Evolutionary conservation across 2,113 vertebrate genomes (phyloP), one percentile per base, ranked within the genome.

Genomic region (Balaenoptera acutorostrata): DNA sequence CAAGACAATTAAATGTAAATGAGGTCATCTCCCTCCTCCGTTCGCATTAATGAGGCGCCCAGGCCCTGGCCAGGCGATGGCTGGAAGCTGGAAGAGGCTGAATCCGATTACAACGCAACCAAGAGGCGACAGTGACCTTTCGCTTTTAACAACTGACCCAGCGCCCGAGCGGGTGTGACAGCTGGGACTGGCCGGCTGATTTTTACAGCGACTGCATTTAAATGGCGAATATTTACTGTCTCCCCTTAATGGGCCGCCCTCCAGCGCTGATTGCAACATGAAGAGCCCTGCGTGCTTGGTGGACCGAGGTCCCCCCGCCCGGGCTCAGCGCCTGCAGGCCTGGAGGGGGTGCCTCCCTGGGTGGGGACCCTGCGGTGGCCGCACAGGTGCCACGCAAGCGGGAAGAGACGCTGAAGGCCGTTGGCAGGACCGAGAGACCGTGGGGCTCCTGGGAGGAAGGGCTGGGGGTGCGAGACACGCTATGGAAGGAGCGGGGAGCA

Each of bases 41-140:
- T 93, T 94, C 94, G 94, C 97, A 93, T 97, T 98, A 98, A 98
- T 95, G 97, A 98, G 98, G 96, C 93, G 93, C 97, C 98, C 93
- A 68, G 96, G 98, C 98, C 90, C 66, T 59, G 95, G 94, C 89
- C 96, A 23, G 82, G 81, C 81, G 57, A 27, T 78, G 96, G 97
- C 72, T 95, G 87, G 98, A 98, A 98, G 94, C 97, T 80, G 92
- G 97, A 95, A 97, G 98, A 97, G 82, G 98, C 90, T 61, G 91
- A 98, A 98, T 97, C 88, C 17, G 96, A 98, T 98, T 98, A 98
- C 95, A 88, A 96, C 89, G 82, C 88, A 92, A 95, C 97, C 90
- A 94, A 98, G 98, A 98, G 98, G 98, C 98, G 97, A 95, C 11
- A 8, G 90, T 98, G 99, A 99, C 99, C 99, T 99, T 99, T 99